These are phyloP conservation scores for Puma concolor DNA, from an alignment of 2,113 vertebrate genomes.

Conservation along the genomic window DNA sequence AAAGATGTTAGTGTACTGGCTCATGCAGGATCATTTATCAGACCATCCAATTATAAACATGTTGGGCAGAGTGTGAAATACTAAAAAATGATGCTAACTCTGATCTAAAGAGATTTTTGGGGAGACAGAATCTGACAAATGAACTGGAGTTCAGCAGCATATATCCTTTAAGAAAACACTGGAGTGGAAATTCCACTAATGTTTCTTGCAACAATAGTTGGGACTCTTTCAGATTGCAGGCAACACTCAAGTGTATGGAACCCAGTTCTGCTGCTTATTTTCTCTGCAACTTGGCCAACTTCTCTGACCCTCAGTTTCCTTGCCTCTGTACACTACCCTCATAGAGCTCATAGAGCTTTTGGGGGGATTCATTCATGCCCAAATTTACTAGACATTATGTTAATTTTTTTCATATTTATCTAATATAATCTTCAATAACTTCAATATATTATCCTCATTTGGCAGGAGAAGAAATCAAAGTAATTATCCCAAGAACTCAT, in stretches of 20 bases:
- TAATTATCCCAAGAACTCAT: not conserved
- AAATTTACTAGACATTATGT: not conserved
- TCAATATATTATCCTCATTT: not conserved
- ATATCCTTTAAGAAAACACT: slow-evolving; percentile 21
- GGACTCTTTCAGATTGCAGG: not conserved
- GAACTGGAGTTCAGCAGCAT: not conserved
- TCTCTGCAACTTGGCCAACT: not conserved
- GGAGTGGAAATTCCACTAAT: not conserved
- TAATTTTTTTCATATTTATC: not conserved
- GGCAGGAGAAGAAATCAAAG: not conserved
- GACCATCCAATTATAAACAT: slow-evolving; percentile 39
- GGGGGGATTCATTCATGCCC: not conserved
- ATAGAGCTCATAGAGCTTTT: not conserved
- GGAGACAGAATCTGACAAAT: slow-evolving; percentile 44
- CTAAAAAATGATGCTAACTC: slow-evolving; percentile 17
- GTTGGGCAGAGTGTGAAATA: slow-evolving; percentile 11
- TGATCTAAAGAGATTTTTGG: slow-evolving; percentile 17
- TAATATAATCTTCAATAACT: not conserved
- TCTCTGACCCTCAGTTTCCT: slow-evolving; percentile 9
- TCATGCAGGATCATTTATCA: slow-evolving; percentile 50
- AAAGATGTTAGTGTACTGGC: not conserved
- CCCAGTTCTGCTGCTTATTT: not conserved
- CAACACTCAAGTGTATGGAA: not conserved
- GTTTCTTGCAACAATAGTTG: not conserved
- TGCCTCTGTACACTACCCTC: not conserved